Base-by-base conservation (phyloP, 2,113 vertebrate genomes). In the Morone chrysops region DNA sequence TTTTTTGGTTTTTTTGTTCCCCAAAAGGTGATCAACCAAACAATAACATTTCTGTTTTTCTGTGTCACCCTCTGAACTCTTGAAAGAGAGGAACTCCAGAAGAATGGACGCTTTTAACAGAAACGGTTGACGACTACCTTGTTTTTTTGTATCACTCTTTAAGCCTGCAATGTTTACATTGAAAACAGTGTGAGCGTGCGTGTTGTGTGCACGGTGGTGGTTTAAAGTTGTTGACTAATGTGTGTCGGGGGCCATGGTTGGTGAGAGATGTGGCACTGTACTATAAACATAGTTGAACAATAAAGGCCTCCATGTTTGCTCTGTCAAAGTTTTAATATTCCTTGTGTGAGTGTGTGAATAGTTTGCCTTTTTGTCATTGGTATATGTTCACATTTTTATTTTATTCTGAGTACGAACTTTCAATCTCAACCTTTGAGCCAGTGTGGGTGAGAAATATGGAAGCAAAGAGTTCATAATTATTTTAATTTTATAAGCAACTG, bases 161-260 rank as follows among this genome's bases (percentile, higher is more conserved):
- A 89, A 93, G 90, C 92, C 92, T 95, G 94, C 93, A 90, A 92
- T 95, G 95, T 96, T 95, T 96, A 95, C 95, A 95, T 91, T 91
- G 70, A 89, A 71, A 80, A 87, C 31, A 4, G 81, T 77, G 79
- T 78, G 89, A 0, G 85, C 45, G 87, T 31, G 78, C 61, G 82
- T 59, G 71, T 79, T 13, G 77, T 82, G 89, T 75, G 90, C 74
- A 81, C 80, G 74, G 80, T 85, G 90, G 87, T 85, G 88, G 76
- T 92, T 82, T 80, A 89, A 90, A 87, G 81, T 87, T 92, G 90
- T 86, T 85, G 87, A 90, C 78, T 89, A 75, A 79, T 90, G 87
- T 93, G 68, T 93, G 86, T 83, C 22, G 66, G 81, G 74, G 81
- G 73, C 75, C 78, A 82, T 69, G 82, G 60, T 61, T 84, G 77